Percentiles rank a stretch among this genome's conserved stretches.
phyloP scores from a whole-genome alignment of 2,888 invertebrate genomes.

The Chaitophorus viminalis region DNA sequence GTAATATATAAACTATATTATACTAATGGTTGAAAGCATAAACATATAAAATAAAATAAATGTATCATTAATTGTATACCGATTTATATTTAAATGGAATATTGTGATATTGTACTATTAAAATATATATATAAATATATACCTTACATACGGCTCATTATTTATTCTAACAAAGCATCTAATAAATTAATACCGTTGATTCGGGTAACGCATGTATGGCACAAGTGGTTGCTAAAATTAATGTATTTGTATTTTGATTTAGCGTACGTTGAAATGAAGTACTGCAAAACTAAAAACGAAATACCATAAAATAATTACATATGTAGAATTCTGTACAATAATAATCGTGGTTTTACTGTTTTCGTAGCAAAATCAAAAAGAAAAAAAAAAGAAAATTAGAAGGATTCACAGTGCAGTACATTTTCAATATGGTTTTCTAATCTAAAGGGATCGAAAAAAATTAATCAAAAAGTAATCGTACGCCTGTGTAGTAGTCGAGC shows the following conservation, averaged over 20 bases:
- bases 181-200: neutral
- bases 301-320: no score
- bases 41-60: neutral
- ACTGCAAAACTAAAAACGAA: no score
- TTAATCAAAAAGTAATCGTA: no score
- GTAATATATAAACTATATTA: neutral
- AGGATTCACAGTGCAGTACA: no score
- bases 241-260: no score
- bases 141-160: neutral
- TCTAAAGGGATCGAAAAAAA: no score
- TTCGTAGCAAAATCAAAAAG: no score
- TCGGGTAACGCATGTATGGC: neutral
- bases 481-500: no score
- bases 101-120: constrained; percentile 59
- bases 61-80: constrained; percentile 53
- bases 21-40: constrained; percentile 21
- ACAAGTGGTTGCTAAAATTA: neutral
- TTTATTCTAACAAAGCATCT: neutral
- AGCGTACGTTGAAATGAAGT: neutral
- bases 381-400: no score
- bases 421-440: no score
- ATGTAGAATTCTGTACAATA: no score
- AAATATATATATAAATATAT: neutral
- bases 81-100: constrained; percentile 55
- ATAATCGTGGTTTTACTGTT: no score